phyloP scores from a whole-genome alignment of 2,113 vertebrate species.

The Channa maculata region DNA sequence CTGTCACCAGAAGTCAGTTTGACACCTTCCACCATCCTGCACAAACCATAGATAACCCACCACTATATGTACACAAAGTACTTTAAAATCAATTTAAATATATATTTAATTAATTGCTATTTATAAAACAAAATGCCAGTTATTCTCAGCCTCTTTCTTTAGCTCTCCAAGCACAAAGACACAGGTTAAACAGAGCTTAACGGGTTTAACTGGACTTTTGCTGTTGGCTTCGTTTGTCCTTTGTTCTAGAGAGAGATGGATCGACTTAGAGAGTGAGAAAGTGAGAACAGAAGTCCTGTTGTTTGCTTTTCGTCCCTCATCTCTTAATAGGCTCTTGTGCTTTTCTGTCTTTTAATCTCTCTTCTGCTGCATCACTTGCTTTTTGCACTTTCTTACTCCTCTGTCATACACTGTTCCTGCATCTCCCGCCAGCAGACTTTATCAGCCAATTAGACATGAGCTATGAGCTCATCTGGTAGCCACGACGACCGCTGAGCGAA shows the following conservation, averaged over 20 bases:
- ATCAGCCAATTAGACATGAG: slow-evolving; percentile 44
- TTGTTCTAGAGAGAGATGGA: slow-evolving; percentile 26
- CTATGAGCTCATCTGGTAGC: slow-evolving; percentile 59
- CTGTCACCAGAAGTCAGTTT: slow-evolving; percentile 5
- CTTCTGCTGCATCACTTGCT: background rate
- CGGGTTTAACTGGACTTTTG: slow-evolving; percentile 51
- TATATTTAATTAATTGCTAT: too few species aligned
- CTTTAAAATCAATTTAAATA: too few species aligned
- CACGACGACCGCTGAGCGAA: slow-evolving; percentile 41
- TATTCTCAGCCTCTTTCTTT: too few species aligned
- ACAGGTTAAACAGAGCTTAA: slow-evolving; percentile 53
- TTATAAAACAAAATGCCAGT: too few species aligned
- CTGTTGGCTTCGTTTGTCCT: slow-evolving; percentile 36
- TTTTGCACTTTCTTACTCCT: background rate
- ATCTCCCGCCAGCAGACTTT: slow-evolving; percentile 10
- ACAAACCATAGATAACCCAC: too few species aligned
- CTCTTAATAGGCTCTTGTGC: background rate
- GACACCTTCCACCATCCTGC: too few species aligned
- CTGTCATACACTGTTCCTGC: background rate
- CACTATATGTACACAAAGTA: too few species aligned
- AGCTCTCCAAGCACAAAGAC: slow-evolving; percentile 3
- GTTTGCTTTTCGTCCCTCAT: slow-evolving; percentile 19
- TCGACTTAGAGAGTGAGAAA: background rate
- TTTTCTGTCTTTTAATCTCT: background rate
- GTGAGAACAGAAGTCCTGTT: slow-evolving; percentile 38